Conservation (phyloP, 2,888 invertebrate genomes). For the Torymus aiolomorphi region DNA sequence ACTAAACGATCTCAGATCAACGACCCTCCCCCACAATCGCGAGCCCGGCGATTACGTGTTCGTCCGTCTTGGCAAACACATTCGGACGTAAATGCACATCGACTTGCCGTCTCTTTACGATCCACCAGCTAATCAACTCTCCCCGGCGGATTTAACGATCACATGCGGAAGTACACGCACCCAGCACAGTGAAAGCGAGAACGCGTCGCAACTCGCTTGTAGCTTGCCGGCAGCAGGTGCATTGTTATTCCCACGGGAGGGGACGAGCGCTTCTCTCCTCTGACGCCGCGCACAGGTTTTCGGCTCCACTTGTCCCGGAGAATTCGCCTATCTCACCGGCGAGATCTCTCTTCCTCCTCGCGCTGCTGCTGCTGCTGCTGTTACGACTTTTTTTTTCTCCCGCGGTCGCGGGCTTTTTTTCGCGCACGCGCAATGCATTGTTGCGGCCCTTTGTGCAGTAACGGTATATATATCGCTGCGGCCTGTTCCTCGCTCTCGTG, state of each 20-base stretch:
- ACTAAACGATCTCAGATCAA: too few relatives aligned
- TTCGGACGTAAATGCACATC: too few relatives aligned
- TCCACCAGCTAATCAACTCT: too few relatives aligned
- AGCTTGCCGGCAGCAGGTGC: not conserved
- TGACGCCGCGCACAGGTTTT: slow-evolving; percentile 6
- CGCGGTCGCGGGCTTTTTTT: not conserved
- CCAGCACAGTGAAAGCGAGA: slow-evolving; percentile 33
- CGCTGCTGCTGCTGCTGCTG: not conserved
- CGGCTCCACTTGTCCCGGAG: slow-evolving; percentile 34
- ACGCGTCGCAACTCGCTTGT: slow-evolving; percentile 34
- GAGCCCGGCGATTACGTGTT: too few relatives aligned
- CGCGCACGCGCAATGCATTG: not conserved
- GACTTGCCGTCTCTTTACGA: too few relatives aligned
- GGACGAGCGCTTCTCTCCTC: not conserved
- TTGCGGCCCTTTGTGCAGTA: slow-evolving; percentile 9
- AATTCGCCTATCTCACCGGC: slow-evolving; percentile 32
- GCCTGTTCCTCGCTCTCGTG: too few relatives aligned
- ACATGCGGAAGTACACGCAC: slow-evolving; percentile 22
- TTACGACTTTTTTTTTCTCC: slow-evolving; percentile 16
- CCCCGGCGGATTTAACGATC: not conserved
- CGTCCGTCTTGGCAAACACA: too few relatives aligned
- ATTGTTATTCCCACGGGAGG: slow-evolving; percentile 24
- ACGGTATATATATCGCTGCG: not conserved
- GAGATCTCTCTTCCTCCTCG: slow-evolving; percentile 15
- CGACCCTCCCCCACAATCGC: too few relatives aligned